Conservation (phyloP, 2,113 vertebrate species). For the Cyprinodon brontotheroides region DNA sequence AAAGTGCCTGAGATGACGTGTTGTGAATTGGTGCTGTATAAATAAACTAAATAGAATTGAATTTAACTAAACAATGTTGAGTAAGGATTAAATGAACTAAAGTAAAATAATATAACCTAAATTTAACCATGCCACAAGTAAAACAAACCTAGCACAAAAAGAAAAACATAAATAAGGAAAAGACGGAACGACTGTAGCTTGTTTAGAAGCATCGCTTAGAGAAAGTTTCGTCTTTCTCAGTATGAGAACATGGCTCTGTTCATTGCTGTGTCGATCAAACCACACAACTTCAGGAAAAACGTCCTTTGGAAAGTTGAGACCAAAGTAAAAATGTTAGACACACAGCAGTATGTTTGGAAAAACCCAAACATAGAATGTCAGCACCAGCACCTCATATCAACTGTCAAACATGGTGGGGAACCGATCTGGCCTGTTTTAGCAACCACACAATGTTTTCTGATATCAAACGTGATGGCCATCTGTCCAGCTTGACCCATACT, state of each 20-base stretch:
- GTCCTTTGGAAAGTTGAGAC: neutral
- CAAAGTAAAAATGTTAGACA: neutral
- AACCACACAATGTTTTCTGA: no score
- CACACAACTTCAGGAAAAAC: neutral
- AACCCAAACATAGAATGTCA: neutral
- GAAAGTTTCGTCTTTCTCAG: neutral
- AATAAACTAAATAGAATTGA: neutral
- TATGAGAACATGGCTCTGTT: neutral
- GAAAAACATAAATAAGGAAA: neutral
- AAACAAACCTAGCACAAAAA: neutral
- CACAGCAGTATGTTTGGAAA: neutral
- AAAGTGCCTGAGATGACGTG: no score
- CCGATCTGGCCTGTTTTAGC: neutral
- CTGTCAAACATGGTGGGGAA: neutral
- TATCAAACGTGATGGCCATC: neutral
- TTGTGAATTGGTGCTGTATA: neutral
- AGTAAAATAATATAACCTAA: neutral
- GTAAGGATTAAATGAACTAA: neutral
- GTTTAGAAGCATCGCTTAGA: neutral
- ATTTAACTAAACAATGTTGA: neutral
- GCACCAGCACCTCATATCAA: neutral
- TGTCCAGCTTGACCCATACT: neutral
- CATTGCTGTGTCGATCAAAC: neutral
- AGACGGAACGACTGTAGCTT: neutral
- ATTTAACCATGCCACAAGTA: neutral